Conservation (phyloP, 2,797 vertebrate genomes). For the Acestrorhynchus altus region DNA sequence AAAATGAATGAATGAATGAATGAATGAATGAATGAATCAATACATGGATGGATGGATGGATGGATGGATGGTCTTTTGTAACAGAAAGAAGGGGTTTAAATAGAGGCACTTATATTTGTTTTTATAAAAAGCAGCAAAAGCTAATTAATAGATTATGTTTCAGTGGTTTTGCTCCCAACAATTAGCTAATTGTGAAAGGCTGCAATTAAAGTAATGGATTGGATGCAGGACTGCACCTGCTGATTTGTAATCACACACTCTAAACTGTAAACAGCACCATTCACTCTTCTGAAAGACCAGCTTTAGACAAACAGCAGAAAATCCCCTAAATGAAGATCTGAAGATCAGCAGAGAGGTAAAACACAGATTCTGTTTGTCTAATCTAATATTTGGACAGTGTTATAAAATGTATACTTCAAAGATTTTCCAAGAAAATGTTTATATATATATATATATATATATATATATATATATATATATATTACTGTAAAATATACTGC, state of each 20-base stretch:
- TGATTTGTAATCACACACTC: not conserved
- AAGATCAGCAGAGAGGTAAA: too few species aligned
- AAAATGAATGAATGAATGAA: too few species aligned
- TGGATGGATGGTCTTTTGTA: too few species aligned
- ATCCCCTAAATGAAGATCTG: not conserved
- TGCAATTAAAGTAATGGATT: slow-evolving; percentile 22
- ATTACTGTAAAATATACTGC: too few species aligned
- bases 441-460: too few species aligned
- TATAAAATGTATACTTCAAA: too few species aligned
- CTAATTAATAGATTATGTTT: not conserved
- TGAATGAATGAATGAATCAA: too few species aligned
- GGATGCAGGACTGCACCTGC: not conserved
- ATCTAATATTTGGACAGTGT: too few species aligned
- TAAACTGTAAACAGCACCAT: not conserved
- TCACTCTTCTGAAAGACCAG: not conserved
- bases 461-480: too few species aligned
- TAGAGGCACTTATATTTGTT: not conserved
- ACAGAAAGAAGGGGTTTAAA: not conserved
- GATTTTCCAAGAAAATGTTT: too few species aligned
- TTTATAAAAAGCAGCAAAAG: not conserved
- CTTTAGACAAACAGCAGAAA: slow-evolving; percentile 1
- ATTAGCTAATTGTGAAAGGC: slow-evolving; percentile 5
- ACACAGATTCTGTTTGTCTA: too few species aligned
- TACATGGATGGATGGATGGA: too few species aligned
- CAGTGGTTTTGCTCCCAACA: not conserved